Conservation (phyloP, 2,888 invertebrate species). For the Drosophila mettleri region DNA sequence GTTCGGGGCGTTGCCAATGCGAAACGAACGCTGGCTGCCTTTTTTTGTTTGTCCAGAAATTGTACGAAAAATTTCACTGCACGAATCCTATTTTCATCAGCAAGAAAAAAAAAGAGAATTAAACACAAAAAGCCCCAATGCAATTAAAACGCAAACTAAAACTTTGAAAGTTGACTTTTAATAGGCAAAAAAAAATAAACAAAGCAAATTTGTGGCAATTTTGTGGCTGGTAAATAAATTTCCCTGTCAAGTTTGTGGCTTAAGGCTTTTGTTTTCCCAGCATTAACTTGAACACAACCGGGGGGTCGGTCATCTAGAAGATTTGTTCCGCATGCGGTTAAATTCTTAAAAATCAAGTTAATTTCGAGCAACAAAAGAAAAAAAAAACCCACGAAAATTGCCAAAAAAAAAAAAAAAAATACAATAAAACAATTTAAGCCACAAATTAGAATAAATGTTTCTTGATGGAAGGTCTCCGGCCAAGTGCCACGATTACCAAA, state of each 20-base stretch:
- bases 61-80: conserved; percentile 62
- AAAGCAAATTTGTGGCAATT: conserved; percentile 19
- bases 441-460: conserved; percentile 75
- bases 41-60: conserved; percentile 31
- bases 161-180: conserved; percentile 40
- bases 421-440: conserved; percentile 52
- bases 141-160: conserved; percentile 39
- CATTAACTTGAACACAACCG: conserved; percentile 16
- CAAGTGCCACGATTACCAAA: conserved; percentile 66
- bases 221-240: conserved; percentile 34
- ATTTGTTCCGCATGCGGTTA: conserved; percentile 50
- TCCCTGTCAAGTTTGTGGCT: conserved; percentile 47
- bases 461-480: conserved; percentile 66
- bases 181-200: conserved; percentile 7
- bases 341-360: conserved; percentile 13
- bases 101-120: neutral
- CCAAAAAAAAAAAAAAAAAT: conserved; percentile 14
- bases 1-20: conserved; percentile 45
- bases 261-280: conserved; percentile 44
- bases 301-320: conserved; percentile 37
- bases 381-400: conserved; percentile 33
- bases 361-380: conserved; percentile 12
- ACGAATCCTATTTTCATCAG: conserved; percentile 45
- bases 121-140: neutral
- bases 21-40: conserved; percentile 3